Evolutionary conservation across 2,888 invertebrate species (phyloP), one percentile per base, ranked within the genome.

Genomic region (Platycnemis pennipes): DNA sequence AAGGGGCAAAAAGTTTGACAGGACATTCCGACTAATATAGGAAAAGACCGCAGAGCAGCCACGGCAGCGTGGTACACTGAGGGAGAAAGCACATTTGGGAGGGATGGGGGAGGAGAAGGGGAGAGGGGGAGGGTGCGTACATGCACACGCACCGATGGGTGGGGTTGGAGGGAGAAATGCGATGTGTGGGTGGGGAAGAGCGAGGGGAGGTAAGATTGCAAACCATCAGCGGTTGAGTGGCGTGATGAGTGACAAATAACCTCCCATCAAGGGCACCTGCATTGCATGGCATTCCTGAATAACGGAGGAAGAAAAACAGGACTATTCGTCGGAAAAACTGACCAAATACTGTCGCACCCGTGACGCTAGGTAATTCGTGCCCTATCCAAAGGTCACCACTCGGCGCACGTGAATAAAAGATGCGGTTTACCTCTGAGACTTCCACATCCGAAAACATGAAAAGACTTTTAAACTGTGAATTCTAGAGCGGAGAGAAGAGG

Each of bases 201-300:
- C 63, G 63, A 22, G 31, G 8, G 31, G 31, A n/a, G n/a, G n/a
- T n/a, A n/a, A n/a, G n/a, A 77, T 11, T 31, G 69, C 1, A 37
- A 37, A 77, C 31, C 37, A 77, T n/a, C n/a, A 26, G 26, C 69
- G 26, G 31, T 77, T 31, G 69, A 37, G 69, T 3, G 69, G 69
- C 69, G 69, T 31, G 69, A 77, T 77, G 69, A 31, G 31, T 77
- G 69, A 77, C 69, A 77, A 77, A 77, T 77, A 11, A 77, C 31
- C 31, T 0, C 26, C 69, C 69, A 5, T 26, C 31, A 16, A 2
- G 31, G 69, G 1, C 69, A 37, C 37, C n/a, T 77, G 37, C 69
- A 77, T 77, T 77, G 31, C 31, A n/a, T 37, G 69, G 69, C 31
- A 77, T 0, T 31, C 2, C 63, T 7, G 63, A 63, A 63, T 63